Conservation (phyloP, 2,113 vertebrate genomes). For the Cynoglossus semilaevis region DNA sequence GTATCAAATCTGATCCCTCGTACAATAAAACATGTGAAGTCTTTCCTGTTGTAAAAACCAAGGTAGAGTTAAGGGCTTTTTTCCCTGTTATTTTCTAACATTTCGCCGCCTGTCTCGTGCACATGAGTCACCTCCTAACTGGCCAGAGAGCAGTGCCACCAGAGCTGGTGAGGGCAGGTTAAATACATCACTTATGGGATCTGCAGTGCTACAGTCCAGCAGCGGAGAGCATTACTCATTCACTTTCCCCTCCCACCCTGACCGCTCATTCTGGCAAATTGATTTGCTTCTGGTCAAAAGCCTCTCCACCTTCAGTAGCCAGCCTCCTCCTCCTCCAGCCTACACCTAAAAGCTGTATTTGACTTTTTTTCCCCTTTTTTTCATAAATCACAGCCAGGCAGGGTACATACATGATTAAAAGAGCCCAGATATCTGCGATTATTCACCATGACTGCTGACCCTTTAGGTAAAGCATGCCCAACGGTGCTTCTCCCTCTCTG, state of each 20-base stretch:
- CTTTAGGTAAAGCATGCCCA: conserved; percentile 34
- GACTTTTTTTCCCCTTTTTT: conserved; percentile 20
- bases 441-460: conserved; percentile 41
- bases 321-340: background rate
- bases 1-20: too few relatives aligned
- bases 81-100: background rate
- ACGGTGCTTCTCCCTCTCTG: conserved; percentile 12
- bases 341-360: conserved; percentile 35
- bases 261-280: conserved; percentile 51
- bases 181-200: conserved; percentile 58
- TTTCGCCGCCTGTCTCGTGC: conserved; percentile 20
- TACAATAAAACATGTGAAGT: background rate
- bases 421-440: conserved; percentile 34
- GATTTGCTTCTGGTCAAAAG: conserved; percentile 55
- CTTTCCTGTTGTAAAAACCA: background rate
- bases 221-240: conserved; percentile 58
- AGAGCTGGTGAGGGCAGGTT: conserved; percentile 35
- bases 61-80: background rate
- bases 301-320: conserved; percentile 19
- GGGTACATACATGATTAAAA: conserved; percentile 57
- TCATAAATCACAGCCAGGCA: conserved; percentile 49
- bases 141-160: conserved; percentile 42
- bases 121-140: conserved; percentile 15
- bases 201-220: conserved; percentile 44
- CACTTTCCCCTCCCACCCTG: conserved; percentile 32